Conservation (phyloP, 1,140 invertebrate species). For the Drosophila equinoxialis region DNA sequence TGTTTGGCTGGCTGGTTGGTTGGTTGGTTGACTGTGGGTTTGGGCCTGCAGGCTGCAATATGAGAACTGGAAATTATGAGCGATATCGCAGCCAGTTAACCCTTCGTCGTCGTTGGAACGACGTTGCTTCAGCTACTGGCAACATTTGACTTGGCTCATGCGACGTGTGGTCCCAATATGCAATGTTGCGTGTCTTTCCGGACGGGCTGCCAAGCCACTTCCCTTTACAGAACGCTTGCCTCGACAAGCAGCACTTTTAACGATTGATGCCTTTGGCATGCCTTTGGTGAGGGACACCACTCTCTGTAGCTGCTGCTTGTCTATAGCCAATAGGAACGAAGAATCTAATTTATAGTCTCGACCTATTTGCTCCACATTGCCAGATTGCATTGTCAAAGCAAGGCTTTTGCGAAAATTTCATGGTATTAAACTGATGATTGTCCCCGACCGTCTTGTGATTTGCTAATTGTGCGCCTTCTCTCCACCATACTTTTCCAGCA, state of each 20-base stretch:
- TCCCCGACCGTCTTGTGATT: slow-evolving; percentile 35
- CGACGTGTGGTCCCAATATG: slow-evolving; percentile 75
- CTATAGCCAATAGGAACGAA: slow-evolving; percentile 53
- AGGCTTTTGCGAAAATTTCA: slow-evolving; percentile 48
- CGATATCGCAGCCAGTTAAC: slow-evolving; percentile 53
- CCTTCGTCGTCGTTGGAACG: background rate
- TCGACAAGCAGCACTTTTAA: slow-evolving; percentile 51
- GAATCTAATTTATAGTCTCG: slow-evolving; percentile 63
- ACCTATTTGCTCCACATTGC: slow-evolving; percentile 41
- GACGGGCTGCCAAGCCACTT: slow-evolving; percentile 46
- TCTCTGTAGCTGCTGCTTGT: slow-evolving; percentile 11
- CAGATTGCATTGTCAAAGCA: slow-evolving; percentile 64
- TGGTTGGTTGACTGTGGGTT: slow-evolving; percentile 21
- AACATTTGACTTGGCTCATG: slow-evolving; percentile 71
- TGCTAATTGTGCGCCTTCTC: slow-evolving; percentile 62
- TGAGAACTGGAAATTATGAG: slow-evolving; percentile 74
- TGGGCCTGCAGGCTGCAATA: slow-evolving; percentile 54
- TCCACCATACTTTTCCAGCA: slow-evolving; percentile 21
- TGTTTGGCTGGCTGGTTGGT: slow-evolving; percentile 34
- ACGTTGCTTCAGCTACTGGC: slow-evolving; percentile 25
- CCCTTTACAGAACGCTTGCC: slow-evolving; percentile 17
- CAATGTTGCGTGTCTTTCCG: slow-evolving; percentile 77
- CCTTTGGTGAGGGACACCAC: slow-evolving; percentile 49
- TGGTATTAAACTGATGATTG: slow-evolving; percentile 58
- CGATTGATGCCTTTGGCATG: slow-evolving; percentile 77